Conservation (phyloP, 2,113 vertebrate genomes). For the Ceuthmochares aereus region DNA sequence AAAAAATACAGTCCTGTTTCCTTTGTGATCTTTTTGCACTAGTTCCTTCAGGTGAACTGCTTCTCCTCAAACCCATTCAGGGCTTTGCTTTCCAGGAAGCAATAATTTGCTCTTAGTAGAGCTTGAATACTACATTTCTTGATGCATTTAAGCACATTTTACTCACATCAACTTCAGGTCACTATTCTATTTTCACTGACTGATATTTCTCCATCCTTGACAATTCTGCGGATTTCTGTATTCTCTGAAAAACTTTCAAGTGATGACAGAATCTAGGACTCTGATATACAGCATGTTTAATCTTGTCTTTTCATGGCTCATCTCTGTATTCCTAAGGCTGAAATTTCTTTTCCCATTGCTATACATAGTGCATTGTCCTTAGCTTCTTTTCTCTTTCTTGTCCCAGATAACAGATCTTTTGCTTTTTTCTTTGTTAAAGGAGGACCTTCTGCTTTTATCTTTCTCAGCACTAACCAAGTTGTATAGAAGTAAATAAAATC, state of each 20-base stretch:
- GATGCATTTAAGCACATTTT: neutral
- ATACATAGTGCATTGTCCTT: neutral
- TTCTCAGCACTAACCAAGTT: neutral
- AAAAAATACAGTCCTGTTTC: neutral
- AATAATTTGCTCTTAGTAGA: neutral
- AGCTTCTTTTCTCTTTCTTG: neutral
- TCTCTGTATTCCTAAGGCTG: neutral
- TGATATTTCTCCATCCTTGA: neutral
- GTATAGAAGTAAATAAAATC: neutral
- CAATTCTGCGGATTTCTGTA: neutral
- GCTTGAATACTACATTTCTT: neutral
- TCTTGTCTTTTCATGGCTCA: neutral
- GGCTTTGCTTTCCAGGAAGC: neutral
- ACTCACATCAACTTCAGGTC: neutral
- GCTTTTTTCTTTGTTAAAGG: neutral
- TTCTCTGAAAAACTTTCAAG: slow-evolving; percentile 1
- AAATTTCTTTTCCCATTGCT: neutral
- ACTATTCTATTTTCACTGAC: neutral
- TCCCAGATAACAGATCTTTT: neutral
- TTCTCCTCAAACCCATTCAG: neutral
- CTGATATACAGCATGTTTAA: neutral
- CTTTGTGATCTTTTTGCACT: neutral
- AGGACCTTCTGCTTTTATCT: neutral
- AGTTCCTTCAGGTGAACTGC: neutral
- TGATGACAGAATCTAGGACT: slow-evolving; percentile 1